Conservation (phyloP, 2,888 invertebrate genomes). For the Netelia melanura region DNA sequence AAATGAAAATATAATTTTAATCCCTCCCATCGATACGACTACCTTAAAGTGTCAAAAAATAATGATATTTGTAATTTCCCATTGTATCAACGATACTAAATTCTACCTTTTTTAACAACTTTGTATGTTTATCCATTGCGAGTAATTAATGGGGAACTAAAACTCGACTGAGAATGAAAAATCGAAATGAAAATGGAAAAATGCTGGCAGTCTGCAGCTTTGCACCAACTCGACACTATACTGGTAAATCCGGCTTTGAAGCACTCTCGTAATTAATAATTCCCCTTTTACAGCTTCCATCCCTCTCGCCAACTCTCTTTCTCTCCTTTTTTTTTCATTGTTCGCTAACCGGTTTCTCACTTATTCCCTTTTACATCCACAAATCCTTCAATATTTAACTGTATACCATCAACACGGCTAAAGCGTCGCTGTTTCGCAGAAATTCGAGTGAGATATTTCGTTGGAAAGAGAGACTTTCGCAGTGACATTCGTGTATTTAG, state of each 20-base stretch:
- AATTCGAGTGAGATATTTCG: conserved; percentile 17
- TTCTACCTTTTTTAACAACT: too few relatives aligned
- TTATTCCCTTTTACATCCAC: not conserved
- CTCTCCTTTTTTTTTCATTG: not conserved
- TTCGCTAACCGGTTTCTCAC: conserved; percentile 34
- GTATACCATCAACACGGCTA: not conserved
- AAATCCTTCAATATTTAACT: conserved; percentile 32
- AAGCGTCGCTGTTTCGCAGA: conserved; percentile 23
- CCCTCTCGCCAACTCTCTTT: not conserved
- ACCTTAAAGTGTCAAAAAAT: too few relatives aligned
- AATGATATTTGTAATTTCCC: too few relatives aligned
- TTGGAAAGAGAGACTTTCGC: conserved; percentile 18
- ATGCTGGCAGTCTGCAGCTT: too few relatives aligned
- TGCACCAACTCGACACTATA: too few relatives aligned
- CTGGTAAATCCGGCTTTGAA: conserved; percentile 10
- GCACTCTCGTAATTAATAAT: conserved; percentile 46
- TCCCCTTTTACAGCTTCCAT: not conserved
- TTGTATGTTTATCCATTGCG: too few relatives aligned
- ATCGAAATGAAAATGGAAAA: too few relatives aligned
- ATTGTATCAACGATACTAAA: too few relatives aligned
- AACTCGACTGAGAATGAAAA: too few relatives aligned
- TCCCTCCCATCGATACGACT: too few relatives aligned
- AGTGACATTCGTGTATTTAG: conserved; percentile 25
- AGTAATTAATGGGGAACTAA: too few relatives aligned
- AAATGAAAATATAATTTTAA: too few relatives aligned